Percentiles rank a stretch among this genome's conserved stretches.
These are phyloP conservation scores for Tenthredo distinguenda DNA, from an alignment of 2,888 invertebrate species.

Conservation along the genomic window DNA sequence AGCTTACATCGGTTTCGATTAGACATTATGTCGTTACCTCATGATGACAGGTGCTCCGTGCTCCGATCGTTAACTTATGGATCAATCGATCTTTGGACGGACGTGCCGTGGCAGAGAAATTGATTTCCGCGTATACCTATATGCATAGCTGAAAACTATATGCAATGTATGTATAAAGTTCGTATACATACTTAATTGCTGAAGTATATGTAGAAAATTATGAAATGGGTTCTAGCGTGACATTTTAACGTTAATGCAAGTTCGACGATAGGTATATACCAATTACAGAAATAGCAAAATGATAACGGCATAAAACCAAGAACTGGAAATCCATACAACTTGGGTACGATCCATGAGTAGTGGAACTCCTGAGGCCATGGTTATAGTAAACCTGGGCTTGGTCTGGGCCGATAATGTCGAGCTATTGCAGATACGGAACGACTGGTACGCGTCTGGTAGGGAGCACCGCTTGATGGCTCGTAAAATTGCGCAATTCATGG, in stretches of 20 bases:
- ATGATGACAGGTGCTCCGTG: conserved; percentile 26
- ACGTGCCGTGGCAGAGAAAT: conserved; percentile 22
- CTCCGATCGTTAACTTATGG: conserved; percentile 21
- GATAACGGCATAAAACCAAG: not conserved
- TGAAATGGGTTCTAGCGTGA: not conserved
- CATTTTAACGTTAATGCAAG: not conserved
- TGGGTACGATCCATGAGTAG: conserved; percentile 14
- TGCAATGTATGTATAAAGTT: not conserved
- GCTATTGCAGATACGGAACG: conserved; percentile 60
- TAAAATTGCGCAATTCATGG: conserved; percentile 58
- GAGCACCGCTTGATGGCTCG: conserved; percentile 56
- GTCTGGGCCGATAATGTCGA: conserved; percentile 50
- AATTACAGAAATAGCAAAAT: not conserved
- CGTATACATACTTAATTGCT: not conserved
- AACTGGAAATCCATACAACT: not conserved
- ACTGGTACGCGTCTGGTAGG: conserved; percentile 56
- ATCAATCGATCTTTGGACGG: conserved; percentile 1
- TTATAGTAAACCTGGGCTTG: conserved; percentile 40
- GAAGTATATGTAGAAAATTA: not conserved
- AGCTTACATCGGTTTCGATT: conserved; percentile 43
- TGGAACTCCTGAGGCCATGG: not conserved
- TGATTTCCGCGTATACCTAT: not conserved
- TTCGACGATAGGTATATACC: not conserved
- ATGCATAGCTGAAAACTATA: not conserved
- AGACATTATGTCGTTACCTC: conserved; percentile 34